A percentile compares a stretch with the other conserved stretches of the same genome.
These are phyloP conservation scores for Australoheros facetus DNA, from an alignment of 2,797 vertebrate genomes.

Conservation along the genomic window DNA sequence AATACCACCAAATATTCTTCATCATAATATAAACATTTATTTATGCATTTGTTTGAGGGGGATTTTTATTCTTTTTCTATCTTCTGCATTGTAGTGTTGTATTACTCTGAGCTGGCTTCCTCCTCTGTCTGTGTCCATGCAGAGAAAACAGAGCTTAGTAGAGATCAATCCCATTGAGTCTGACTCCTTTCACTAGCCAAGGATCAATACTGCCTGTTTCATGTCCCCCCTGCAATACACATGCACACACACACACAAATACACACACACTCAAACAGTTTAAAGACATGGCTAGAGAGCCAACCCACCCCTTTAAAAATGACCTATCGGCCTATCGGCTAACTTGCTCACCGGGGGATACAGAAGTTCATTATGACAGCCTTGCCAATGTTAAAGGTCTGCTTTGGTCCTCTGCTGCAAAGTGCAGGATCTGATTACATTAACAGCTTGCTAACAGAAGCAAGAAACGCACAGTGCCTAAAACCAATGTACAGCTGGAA, in stretches of 20 bases:
- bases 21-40: neutral
- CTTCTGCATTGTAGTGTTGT: conserved; percentile 25
- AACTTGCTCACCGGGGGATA: conserved; percentile 64
- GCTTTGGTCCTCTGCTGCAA: conserved; percentile 48
- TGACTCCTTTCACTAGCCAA: conserved; percentile 76
- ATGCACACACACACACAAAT: conserved; percentile 6
- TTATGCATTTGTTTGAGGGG: neutral
- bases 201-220: conserved; percentile 80
- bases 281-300: conserved; percentile 67
- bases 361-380: conserved; percentile 75
- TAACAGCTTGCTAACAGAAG: conserved; percentile 26
- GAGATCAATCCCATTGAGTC: conserved; percentile 81
- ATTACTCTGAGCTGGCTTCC: conserved; percentile 47
- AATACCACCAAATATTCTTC: conserved; percentile 17
- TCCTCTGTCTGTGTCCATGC: conserved; percentile 65
- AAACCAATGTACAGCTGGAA: conserved; percentile 16
- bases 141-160: conserved; percentile 79
- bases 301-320: conserved; percentile 68
- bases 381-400: conserved; percentile 70
- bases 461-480: conserved; percentile 5
- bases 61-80: conserved; percentile 27
- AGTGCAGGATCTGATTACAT: conserved; percentile 54
- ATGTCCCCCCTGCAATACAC: conserved; percentile 65
- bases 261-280: conserved; percentile 39
- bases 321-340: conserved; percentile 77